Base-by-base conservation (phyloP, 1,140 invertebrate species). In the Popillia japonica region DNA sequence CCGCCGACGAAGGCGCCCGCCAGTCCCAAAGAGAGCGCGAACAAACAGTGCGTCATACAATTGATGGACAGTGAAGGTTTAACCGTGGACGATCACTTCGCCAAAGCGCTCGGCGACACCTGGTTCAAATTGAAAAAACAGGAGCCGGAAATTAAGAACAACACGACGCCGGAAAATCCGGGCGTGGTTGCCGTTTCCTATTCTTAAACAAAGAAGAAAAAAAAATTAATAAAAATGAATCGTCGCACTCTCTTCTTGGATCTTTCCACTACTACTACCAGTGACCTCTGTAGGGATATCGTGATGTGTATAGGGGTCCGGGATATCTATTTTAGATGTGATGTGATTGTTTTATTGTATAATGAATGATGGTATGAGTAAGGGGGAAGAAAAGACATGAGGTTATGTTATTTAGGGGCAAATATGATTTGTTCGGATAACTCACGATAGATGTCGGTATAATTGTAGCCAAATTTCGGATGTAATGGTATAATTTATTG, bases 11-110 rank as follows among this genome's bases (percentile, higher is more conserved):
- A 76, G 88, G 88, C 23, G 34, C 48, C 79, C 20, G 20, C 40
- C 82, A 22, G n/a, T n/a, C 61, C 20, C 0, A 68, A 68, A 7
- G 61, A 68, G 10, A 68, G 22, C 22, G 27, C 61, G 20, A 68
- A 68, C 86, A 74, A 55, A n/a, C 48, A 55, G 14, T 87, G 83
- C 74, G 83, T 87, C 1, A 81, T 83, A n/a, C 84, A 86, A 76
- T 80, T 84, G 59, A 84, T 85, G 82, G 84, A 86, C 75, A 82
- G 81, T 14, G 80, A 84, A 7, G 84, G 84, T 23, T 59, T 86
- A 27, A 85, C 84, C 10, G 96, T 99, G 17, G 97, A 99, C 88
- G 97, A 98, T 86, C 97, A 99, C 85, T 98, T 98, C 87, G 96
- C 96, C 11, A 98, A 98, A 89, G 96, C 97, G 2, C 89, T 98